Evolutionary conservation across 2,113 vertebrate species (phyloP).

Genomic region (Scomber colias): DNA sequence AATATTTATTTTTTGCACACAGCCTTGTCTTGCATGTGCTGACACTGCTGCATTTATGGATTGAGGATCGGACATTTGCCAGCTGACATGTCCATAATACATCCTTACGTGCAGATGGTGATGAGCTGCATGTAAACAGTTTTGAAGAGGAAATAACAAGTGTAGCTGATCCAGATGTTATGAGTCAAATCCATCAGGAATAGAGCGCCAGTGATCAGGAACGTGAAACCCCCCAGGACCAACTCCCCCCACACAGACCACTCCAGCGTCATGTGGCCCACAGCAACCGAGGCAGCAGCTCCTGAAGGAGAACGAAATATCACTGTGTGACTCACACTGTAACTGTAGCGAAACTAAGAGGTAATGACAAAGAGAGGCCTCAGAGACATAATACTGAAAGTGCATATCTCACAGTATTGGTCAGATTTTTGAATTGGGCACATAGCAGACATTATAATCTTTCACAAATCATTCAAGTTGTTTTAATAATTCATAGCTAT

Average conservation of each 20-base stretch:
- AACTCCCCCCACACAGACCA: slow-evolving; percentile 89
- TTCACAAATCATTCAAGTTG: no score
- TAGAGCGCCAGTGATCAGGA: slow-evolving; percentile 83
- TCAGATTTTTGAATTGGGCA: neutral
- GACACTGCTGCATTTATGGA: neutral
- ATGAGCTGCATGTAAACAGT: slow-evolving; percentile 88
- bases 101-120: slow-evolving; percentile 89
- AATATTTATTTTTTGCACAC: neutral
- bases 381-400: neutral
- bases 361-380: neutral
- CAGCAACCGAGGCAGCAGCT: slow-evolving; percentile 86
- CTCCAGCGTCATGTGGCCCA: slow-evolving; percentile 87
- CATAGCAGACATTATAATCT: no score
- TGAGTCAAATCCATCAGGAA: slow-evolving; percentile 86
- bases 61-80: neutral
- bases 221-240: slow-evolving; percentile 83
- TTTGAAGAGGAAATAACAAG: slow-evolving; percentile 86
- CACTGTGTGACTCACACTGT: neutral
- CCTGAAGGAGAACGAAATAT: slow-evolving; percentile 69
- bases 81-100: neutral
- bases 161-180: slow-evolving; percentile 90
- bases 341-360: neutral
- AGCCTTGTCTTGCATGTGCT: neutral
- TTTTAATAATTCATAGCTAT: no score
- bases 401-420: neutral